Evolutionary conservation across 2,888 invertebrate genomes (phyloP).

Genomic region (Leistus spinibarbis): DNA sequence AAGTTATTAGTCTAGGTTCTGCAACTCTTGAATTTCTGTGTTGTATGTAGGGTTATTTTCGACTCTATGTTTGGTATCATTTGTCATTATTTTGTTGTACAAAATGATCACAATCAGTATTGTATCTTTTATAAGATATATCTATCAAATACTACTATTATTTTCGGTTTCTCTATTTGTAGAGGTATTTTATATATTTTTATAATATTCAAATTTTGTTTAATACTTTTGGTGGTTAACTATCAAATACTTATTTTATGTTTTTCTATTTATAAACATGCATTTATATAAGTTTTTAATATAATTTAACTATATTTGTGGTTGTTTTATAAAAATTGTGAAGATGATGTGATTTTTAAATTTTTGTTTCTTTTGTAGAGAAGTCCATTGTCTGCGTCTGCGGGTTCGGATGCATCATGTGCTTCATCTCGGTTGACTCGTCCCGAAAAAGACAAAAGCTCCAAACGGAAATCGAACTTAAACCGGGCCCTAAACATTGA

Average conservation of each 20-base stretch:
- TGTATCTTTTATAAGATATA: conserved; percentile 10
- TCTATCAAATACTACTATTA: conserved; percentile 8
- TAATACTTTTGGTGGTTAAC: too few species aligned
- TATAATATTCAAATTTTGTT: too few species aligned
- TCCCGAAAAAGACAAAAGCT: conserved; percentile 66
- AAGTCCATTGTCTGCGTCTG: conserved; percentile 47
- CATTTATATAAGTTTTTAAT: too few species aligned
- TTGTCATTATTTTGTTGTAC: background rate
- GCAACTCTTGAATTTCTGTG: background rate
- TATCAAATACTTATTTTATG: too few species aligned
- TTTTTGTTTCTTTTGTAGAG: conserved; percentile 47
- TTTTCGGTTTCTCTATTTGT: conserved; percentile 3
- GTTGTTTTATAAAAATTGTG: background rate
- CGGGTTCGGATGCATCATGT: conserved; percentile 45
- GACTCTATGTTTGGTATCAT: background rate
- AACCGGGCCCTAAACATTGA: conserved; percentile 63
- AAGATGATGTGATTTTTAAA: conserved; percentile 3
- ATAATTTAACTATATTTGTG: too few species aligned
- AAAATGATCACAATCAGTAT: conserved; percentile 15
- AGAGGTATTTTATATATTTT: too few species aligned
- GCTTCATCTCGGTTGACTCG: conserved; percentile 52
- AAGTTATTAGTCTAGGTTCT: background rate
- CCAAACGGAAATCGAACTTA: conserved; percentile 69
- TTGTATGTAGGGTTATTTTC: background rate
- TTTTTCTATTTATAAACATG: too few species aligned